These are phyloP conservation scores for Trididemnum clinides DNA, from an alignment of 23 tunicate genomes.

Conservation along the genomic window DNA sequence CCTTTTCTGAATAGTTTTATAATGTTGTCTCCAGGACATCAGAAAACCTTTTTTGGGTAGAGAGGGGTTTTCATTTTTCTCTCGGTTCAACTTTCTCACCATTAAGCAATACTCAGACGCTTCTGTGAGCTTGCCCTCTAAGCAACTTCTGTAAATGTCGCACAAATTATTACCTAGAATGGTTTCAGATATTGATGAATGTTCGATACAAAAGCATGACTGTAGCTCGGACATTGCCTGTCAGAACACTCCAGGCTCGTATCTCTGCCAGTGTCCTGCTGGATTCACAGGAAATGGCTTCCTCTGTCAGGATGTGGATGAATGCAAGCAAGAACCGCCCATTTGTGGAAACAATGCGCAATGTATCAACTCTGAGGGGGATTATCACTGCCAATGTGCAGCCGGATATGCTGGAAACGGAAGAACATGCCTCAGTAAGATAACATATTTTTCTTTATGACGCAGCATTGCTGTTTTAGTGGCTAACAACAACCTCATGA, in stretches of 20 bases:
- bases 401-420: conserved; percentile 1
- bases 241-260: conserved; percentile 11
- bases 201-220: neutral
- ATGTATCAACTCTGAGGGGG: conserved; percentile 3
- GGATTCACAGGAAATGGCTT: conserved; percentile 17
- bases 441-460: no score
- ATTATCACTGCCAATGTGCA: neutral
- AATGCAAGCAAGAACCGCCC: neutral
- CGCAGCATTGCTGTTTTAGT: no score
- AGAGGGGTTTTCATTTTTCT: no score
- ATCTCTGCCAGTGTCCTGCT: neutral
- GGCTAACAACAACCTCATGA: no score
- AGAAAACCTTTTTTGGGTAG: no score
- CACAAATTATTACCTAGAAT: no score
- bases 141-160: no score
- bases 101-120: no score
- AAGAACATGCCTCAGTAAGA: neutral
- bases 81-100: no score
- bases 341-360: conserved; percentile 2
- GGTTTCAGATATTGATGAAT: conserved; percentile 35
- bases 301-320: conserved; percentile 17
- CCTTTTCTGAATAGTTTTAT: no score
- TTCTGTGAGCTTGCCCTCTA: no score
- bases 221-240: conserved; percentile 3
- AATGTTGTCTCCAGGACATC: no score